Percentiles rank a stretch among this genome's conserved stretches.
phyloP scores from a whole-genome alignment of 2,113 vertebrate genomes.

The Lepisosteus osseus region DNA sequence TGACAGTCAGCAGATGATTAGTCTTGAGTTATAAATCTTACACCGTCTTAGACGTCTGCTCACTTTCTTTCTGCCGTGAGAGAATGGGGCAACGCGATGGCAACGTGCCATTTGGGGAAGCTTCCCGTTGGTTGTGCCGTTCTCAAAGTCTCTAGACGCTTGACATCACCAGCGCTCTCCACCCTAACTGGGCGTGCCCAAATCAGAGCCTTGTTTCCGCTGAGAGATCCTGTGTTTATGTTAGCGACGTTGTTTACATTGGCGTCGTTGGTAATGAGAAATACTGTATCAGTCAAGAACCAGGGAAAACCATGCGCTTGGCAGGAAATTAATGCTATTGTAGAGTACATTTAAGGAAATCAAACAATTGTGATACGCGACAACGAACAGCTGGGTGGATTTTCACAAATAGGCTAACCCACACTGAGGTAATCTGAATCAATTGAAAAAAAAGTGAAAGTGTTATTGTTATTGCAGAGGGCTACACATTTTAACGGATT shows the following conservation, averaged over 20 bases:
- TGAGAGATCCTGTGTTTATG: conserved; percentile 64
- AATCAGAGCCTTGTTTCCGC: conserved; percentile 56
- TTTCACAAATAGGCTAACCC: too few species aligned
- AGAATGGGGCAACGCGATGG: conserved; percentile 35
- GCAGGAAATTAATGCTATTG: conserved; percentile 22
- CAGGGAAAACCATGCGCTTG: background rate
- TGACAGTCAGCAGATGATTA: conserved; percentile 48
- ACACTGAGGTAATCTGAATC: too few species aligned
- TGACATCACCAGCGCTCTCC: background rate
- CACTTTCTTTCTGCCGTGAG: conserved; percentile 29
- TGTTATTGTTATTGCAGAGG: too few species aligned
- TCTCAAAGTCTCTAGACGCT: background rate
- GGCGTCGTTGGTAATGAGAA: conserved; percentile 20
- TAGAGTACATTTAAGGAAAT: conserved; percentile 21
- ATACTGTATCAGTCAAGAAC: background rate
- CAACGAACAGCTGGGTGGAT: too few species aligned
- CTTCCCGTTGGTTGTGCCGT: conserved; percentile 39
- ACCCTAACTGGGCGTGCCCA: conserved; percentile 42
- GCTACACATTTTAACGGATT: too few species aligned
- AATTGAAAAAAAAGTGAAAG: too few species aligned
- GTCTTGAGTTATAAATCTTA: conserved; percentile 24
- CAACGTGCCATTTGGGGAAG: conserved; percentile 29
- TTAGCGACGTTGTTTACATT: conserved; percentile 54
- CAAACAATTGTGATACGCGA: too few species aligned
- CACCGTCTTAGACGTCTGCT: conserved; percentile 53